Base-by-base conservation (phyloP, 2,113 vertebrate genomes). In the Nerophis ophidion region DNA sequence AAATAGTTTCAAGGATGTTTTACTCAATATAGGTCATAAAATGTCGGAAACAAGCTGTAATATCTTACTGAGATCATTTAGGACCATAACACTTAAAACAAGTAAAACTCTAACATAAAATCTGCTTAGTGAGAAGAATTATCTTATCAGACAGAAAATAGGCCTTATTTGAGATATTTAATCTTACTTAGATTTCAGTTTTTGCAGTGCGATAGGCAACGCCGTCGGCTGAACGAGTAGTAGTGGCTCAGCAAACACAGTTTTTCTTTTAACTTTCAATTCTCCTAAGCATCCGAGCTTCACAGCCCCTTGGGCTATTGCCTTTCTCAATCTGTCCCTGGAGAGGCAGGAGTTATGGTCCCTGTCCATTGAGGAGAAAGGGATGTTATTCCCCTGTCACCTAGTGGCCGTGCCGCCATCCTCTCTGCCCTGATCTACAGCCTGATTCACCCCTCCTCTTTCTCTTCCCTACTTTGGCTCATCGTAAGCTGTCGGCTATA, bases 321-420 rank as follows among this genome's bases (percentile, higher is more conserved):
- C 94, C 96, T 96, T 97, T 97, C 93, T 94, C 94, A 97, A 94
- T 99, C 94, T 97, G 93, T 98, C 97, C 95, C 96, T 83, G 84
- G 97, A 91, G 96, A 94, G 86, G 68, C 86, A 96, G 93, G 93
- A 99, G 94, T 99, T 98, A 99, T 98, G 93, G 92, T 92, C 92
- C 93, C 92, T 98, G 97, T 99, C 95, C 89, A 91, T 92, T 91
- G 93, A 94, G 93, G 93, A 98, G 95, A 99, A 98, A 97, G 93
- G 95, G 94, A 94, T 97, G 97, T 99, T 98, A 99, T 95, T 97
- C 94, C 94, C 93, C 89, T 97, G 95, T 99, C 96, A 94, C 91
- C 93, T 87, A 74, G 91, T 91, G 89, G 83, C 75, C 13, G 90
- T 88, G 89, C 86, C 85, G 83, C 92, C 93, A 91, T 93, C 92